Conservation (phyloP, 2,113 vertebrate genomes). For the Leuciscus idus region DNA sequence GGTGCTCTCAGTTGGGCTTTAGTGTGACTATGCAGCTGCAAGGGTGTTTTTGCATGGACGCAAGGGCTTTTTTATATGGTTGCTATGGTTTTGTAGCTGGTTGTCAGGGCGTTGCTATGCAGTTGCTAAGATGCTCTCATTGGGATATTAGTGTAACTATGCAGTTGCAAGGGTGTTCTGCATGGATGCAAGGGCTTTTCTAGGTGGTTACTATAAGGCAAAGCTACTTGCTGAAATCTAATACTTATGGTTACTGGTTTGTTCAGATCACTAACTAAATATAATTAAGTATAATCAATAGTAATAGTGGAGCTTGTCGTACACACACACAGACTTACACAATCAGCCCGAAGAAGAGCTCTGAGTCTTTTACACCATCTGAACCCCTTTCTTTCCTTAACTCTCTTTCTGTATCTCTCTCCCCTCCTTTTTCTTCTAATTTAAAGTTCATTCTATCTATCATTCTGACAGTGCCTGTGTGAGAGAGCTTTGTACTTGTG, state of each 20-base stretch:
- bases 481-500: conserved; percentile 47
- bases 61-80: neutral
- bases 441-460: conserved; percentile 75
- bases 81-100: neutral
- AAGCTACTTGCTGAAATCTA: neutral
- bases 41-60: neutral
- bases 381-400: conserved; percentile 24
- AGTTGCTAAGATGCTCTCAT: neutral
- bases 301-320: neutral
- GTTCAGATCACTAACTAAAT: neutral
- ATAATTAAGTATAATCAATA: neutral
- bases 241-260: neutral
- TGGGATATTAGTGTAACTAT: neutral
- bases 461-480: conserved; percentile 59
- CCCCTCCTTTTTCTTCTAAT: conserved; percentile 46
- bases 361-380: neutral
- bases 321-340: neutral
- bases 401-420: conserved; percentile 45
- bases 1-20: neutral
- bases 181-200: neutral
- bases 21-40: neutral
- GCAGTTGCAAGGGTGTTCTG: neutral
- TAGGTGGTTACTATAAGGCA: neutral
- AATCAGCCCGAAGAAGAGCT: neutral
- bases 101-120: neutral